Base-by-base conservation (phyloP, 1,140 invertebrate species). In the Planococcus citri region DNA sequence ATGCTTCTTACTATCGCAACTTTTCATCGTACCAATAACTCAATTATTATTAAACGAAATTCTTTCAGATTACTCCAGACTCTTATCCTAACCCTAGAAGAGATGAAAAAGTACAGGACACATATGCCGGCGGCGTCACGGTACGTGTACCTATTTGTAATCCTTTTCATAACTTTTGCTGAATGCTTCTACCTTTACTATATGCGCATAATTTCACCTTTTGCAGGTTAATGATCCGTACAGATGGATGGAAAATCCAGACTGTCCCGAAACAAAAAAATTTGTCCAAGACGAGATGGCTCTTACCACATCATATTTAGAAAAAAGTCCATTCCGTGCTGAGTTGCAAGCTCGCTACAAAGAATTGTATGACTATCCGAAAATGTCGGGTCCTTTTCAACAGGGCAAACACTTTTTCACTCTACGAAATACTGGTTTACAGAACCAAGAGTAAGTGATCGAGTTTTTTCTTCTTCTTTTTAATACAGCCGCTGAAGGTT, bases 241-340 rank as follows among this genome's bases (percentile, higher is more conserved):
- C 78, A 86, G 95, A 61, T 98, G 94, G 94, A 78, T 99, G 24
- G 97, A 99, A 81, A 90, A 98, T 81, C 94, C 95, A 0, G 92
- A 98, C 77, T 83, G 88, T 0, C 84, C 88, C 72, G 94, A 98
- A 80, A 97, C 95, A 0, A 90, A 94, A 79, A 81, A 85, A 57
- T 99, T 94, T 84, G 91, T 98, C 33, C 87, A 95, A 70, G 87
- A 86, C 10, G 91, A 98, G 79, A 98, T 98, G 84, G 84, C 85
- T 24, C 83, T 99, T 20, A 94, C 94, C 12, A 80, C 83, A 68
- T 92, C 94, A 1, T 98, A 88, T 80, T 81, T 99, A 3, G 83
- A 92, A 72, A 80, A 82, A 20, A 97, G 90, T 76, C 80, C 85
- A 6, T 82, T 85, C 58, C 87, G 90, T 74, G 78, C 86, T 12